A percentile compares a stretch with the other conserved stretches of the same genome.
Evolutionary conservation across 2,797 vertebrate species (phyloP).

Genomic region (Mastacembelus armatus): DNA sequence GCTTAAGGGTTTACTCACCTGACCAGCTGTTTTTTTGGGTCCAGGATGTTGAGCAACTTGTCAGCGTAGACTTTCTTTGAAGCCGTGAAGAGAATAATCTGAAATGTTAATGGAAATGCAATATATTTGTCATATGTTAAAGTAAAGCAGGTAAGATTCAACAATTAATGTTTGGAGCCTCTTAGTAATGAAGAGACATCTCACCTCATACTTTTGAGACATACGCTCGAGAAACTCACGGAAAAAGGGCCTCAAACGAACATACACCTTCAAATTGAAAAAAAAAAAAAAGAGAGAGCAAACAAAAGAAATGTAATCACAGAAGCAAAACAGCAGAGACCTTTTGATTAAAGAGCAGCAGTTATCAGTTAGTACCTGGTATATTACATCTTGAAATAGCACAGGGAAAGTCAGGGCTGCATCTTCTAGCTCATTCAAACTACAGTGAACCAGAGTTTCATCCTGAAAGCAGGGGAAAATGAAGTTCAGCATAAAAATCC

Average conservation of each 20-base stretch:
- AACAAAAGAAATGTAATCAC: slow-evolving; percentile 60
- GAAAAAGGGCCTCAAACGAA: slow-evolving; percentile 97
- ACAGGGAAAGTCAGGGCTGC: slow-evolving; percentile 98
- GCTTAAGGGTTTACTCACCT: slow-evolving; percentile 83
- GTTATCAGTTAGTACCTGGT: slow-evolving; percentile 88
- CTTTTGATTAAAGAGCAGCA: slow-evolving; percentile 73
- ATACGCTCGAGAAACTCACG: slow-evolving; percentile 98
- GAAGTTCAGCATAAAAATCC: not conserved
- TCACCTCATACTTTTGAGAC: slow-evolving; percentile 99
- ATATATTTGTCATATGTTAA: not conserved
- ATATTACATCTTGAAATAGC: slow-evolving; percentile 99
- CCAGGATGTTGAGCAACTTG: slow-evolving; percentile 99
- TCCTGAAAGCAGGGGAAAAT: slow-evolving; percentile 81
- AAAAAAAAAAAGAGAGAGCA: slow-evolving; percentile 70
- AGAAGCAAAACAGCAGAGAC: slow-evolving; percentile 75
- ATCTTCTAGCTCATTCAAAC: slow-evolving; percentile 97
- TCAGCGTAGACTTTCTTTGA: slow-evolving; percentile 99
- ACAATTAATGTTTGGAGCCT: slow-evolving; percentile 15
- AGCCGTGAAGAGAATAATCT: slow-evolving; percentile 99
- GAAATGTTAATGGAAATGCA: slow-evolving; percentile 26
- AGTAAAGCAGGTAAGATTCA: not conserved
- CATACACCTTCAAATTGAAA: slow-evolving; percentile 90
- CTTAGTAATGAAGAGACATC: slow-evolving; percentile 66
- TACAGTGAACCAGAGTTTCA: slow-evolving; percentile 98
- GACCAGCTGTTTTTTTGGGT: slow-evolving; percentile 98